Evolutionary conservation across 2,113 vertebrate species (phyloP), one percentile per base, ranked within the genome.

Genomic region (Syrmaticus mikado): DNA sequence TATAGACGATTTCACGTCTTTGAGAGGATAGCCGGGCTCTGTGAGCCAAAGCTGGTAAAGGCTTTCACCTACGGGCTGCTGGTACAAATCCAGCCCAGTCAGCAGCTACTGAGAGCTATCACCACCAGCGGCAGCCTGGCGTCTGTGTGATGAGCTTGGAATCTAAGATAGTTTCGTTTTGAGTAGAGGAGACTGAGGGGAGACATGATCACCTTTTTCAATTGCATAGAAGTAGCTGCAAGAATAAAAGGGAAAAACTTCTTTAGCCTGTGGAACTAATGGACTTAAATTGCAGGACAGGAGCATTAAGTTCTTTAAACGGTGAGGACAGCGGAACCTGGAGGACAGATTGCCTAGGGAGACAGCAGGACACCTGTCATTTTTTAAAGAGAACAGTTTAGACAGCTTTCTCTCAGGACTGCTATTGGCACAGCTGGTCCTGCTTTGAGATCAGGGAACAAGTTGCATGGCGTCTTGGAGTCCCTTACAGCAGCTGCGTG

Each of bases 61-160:
- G 19, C 13, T 79, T 90, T 95, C 48, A 72, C 65, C 70, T 90
- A 46, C 18, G 65, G 48, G 45, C 58, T 95, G 60, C 84, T 94
- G 87, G 82, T 93, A 71, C 43, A 83, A 87, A 87, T 89, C 75
- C 78, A 80, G 80, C 67, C 76, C 20, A 67, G 84, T 89, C 88
- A 95, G 88, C 87, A 94, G 41, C 87, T 75, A 18, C 67, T 68
- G 91, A 89, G 75, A 82, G 91, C 68, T 93, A 81, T 95, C 87
- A 68, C 72, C 46, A 76, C 57, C 62, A 81, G 87, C 87, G 94
- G 93, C 57, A 86, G 57, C 45, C 60, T 90, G 85, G 70, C 76
- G 85, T 85, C 57, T 83, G 14, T 45, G 21, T 90, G 91, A 90
- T 90, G 85, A 67, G 53, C 80, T 92, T 32, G 64, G 65, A 87